Evolutionary conservation across 2,888 invertebrate species (phyloP).

Genomic region (Troilus luridus): DNA sequence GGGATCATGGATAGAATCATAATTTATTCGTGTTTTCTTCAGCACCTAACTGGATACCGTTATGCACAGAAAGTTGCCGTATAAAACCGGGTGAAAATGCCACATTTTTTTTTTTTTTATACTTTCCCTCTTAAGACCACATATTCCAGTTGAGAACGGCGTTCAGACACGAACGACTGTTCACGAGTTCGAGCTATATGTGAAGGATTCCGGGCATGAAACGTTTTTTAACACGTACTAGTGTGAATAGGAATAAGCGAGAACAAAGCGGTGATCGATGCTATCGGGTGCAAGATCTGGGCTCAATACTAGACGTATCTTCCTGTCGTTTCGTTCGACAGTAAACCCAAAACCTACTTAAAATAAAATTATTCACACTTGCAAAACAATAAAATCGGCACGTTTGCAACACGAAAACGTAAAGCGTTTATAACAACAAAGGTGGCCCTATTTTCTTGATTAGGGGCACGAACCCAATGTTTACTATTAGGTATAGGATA

Average conservation of each 20-base stretch:
- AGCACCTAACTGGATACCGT: not conserved
- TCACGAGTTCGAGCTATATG: not conserved
- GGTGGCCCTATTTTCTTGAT: too few relatives aligned
- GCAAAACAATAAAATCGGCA: not conserved
- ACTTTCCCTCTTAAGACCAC: not conserved
- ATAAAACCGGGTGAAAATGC: not conserved
- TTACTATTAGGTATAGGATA: too few relatives aligned
- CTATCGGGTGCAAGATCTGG: not conserved
- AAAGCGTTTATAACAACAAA: not conserved
- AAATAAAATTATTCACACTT: not conserved
- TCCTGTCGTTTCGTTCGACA: not conserved
- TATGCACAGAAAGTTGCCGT: not conserved
- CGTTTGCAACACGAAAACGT: not conserved
- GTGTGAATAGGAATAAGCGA: constrained; percentile 37
- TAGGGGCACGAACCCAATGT: too few relatives aligned
- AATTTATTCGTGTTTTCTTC: not conserved
- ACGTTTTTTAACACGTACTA: constrained; percentile 38
- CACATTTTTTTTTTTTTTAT: not conserved
- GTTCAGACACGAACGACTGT: not conserved
- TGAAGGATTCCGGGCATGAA: not conserved
- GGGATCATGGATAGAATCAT: not conserved
- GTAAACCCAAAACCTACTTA: not conserved
- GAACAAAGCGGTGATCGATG: constrained; percentile 21
- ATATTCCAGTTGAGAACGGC: constrained; percentile 11
- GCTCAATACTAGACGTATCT: not conserved